A percentile compares a stretch with the other conserved stretches of the same genome.
phyloP scores from a whole-genome alignment of 64 coral and sea anemone genomes.

The Catalaphyllia jardinei region DNA sequence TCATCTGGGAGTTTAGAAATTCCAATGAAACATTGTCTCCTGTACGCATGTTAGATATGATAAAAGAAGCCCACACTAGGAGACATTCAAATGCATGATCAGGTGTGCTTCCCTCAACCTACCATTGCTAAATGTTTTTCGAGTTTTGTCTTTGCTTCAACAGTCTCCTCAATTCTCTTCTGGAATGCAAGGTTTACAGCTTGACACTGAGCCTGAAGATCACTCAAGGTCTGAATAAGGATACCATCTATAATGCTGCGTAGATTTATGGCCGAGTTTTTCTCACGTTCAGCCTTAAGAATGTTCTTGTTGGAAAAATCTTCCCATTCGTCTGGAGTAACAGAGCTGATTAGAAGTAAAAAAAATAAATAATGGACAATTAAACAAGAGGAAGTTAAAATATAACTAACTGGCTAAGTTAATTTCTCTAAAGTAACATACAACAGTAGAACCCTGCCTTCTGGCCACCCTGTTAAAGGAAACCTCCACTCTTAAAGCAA shows the following conservation, averaged over 20 bases:
- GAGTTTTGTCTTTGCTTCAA: constrained; percentile 94
- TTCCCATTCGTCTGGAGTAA: constrained; percentile 94
- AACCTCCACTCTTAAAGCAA: too few species aligned
- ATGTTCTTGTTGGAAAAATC: constrained; percentile 98
- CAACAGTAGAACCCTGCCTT: too few species aligned
- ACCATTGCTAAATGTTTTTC: constrained; percentile 92
- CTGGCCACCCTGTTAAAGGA: too few species aligned
- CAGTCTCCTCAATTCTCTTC: constrained; percentile 95
- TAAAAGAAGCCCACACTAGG: too few species aligned
- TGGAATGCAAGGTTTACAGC: constrained; percentile 97
- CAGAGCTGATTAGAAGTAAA: constrained; percentile 70
- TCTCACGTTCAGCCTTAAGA: constrained; percentile 93
- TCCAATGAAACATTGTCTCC: too few species aligned
- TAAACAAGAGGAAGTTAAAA: background rate
- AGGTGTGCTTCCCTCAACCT: background rate
- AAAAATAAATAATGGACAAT: background rate
- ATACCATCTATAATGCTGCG: constrained; percentile 97
- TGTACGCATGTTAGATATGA: too few species aligned
- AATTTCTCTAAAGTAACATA: too few species aligned
- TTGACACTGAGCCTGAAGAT: constrained; percentile 84
- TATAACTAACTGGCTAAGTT: background rate
- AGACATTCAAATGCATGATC: background rate
- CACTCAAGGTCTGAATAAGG: constrained; percentile 90
- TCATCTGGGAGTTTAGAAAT: too few species aligned
- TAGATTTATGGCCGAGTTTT: constrained; percentile 84